phyloP scores from a whole-genome alignment of 2,797 vertebrate genomes.

The Rhinogobio ventralis region DNA sequence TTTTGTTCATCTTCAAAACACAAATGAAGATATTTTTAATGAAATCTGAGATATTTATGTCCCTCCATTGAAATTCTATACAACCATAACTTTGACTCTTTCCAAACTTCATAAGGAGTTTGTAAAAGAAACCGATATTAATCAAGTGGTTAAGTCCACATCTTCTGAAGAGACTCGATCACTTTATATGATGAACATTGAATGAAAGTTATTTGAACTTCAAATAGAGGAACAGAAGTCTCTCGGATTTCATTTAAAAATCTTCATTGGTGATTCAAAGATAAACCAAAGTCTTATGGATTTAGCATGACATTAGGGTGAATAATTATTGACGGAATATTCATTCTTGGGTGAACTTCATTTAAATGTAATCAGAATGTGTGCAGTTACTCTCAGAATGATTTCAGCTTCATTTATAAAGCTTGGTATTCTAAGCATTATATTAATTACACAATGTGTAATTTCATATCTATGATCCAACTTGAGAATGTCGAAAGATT shows the following conservation, averaged over 20 bases:
- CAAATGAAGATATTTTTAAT: not conserved
- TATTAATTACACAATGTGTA: not conserved
- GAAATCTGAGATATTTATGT: not conserved
- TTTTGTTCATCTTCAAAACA: not conserved
- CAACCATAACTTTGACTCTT: not conserved
- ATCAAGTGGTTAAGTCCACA: not conserved
- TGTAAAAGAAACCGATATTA: not conserved
- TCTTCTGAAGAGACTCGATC: not conserved
- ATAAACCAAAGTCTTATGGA: not conserved
- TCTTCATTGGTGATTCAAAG: not conserved
- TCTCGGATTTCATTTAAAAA: not conserved
- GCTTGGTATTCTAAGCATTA: not conserved
- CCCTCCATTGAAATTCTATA: not conserved
- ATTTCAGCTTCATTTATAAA: slow-evolving; percentile 13
- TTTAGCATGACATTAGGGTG: not conserved
- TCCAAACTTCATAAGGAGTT: not conserved
- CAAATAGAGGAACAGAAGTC: not conserved
- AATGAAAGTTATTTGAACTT: not conserved
- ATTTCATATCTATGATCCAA: not conserved
- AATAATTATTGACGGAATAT: not conserved
- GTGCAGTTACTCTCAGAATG: not conserved
- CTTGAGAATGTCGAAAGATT: not conserved
- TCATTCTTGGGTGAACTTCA: not conserved
- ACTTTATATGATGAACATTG: not conserved
- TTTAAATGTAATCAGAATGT: slow-evolving; percentile 1